phyloP scores from a whole-genome alignment of 2,888 invertebrate species.

The Parascotia fuliginaria region DNA sequence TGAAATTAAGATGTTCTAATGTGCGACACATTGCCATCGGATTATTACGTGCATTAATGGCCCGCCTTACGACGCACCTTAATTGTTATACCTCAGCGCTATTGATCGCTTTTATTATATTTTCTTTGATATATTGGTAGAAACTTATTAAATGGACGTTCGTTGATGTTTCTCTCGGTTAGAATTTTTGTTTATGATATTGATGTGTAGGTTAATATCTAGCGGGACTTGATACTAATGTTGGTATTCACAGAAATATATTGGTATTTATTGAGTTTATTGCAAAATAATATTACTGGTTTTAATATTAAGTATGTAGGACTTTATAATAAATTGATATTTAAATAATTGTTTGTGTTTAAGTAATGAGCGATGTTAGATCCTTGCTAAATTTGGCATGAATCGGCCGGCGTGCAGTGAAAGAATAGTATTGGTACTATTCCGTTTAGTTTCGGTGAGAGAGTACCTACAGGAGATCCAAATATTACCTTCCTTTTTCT shows the following conservation, averaged over 20 bases:
- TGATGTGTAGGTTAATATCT: constrained; percentile 4
- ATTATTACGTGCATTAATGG: constrained; percentile 27
- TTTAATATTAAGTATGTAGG: no score
- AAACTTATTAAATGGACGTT: constrained; percentile 4
- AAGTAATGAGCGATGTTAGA: no score
- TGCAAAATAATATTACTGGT: neutral
- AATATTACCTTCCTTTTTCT: no score
- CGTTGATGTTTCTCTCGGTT: constrained; percentile 1
- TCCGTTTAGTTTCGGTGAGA: no score
- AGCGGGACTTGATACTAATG: neutral
- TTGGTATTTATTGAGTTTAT: neutral
- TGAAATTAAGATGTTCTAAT: constrained; percentile 80
- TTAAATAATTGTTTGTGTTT: no score
- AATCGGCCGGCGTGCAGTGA: no score
- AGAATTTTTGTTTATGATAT: constrained; percentile 4
- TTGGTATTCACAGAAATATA: neutral
- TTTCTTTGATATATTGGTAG: constrained; percentile 11
- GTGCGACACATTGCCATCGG: constrained; percentile 52
- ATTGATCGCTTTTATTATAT: constrained; percentile 18
- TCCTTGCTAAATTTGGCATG: no score
- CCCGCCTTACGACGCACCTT: constrained; percentile 7
- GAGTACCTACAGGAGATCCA: no score
- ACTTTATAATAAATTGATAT: no score
- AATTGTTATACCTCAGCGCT: constrained; percentile 7
- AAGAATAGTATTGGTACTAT: no score